Evolutionary conservation across 2,113 vertebrate genomes (phyloP).

Genomic region (Melanerpes aurifrons): DNA sequence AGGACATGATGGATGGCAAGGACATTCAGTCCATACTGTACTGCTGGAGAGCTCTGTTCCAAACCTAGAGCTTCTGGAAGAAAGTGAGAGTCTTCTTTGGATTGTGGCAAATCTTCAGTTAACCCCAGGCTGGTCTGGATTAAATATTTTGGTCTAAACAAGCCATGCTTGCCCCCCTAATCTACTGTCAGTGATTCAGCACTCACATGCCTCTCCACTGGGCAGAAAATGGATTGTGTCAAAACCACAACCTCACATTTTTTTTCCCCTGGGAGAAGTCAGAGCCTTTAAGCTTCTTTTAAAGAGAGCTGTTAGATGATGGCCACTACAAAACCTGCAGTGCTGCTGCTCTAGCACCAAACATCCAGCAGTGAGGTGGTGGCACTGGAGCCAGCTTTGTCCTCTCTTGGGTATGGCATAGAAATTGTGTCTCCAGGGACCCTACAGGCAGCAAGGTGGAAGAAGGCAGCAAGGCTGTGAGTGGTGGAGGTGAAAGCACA

Average conservation of each 20-base stretch:
- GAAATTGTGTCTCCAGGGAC: not conserved
- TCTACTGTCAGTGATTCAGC: not conserved
- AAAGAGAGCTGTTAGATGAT: not conserved
- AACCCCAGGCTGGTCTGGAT: not conserved
- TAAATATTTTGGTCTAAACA: not conserved
- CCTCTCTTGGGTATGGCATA: not conserved
- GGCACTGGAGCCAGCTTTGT: not conserved
- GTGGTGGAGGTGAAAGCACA: not conserved
- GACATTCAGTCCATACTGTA: not conserved
- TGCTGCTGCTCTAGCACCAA: not conserved
- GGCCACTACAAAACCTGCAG: not conserved
- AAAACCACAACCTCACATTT: not conserved
- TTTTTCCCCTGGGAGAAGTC: not conserved
- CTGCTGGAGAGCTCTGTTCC: not conserved
- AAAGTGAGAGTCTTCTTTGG: not conserved
- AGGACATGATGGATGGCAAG: not conserved
- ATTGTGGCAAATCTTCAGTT: not conserved
- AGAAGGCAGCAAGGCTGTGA: not conserved
- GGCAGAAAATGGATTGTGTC: not conserved
- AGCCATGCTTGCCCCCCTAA: not conserved
- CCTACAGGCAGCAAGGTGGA: no score
- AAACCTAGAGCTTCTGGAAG: not conserved
- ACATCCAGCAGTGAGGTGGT: fast-evolving
- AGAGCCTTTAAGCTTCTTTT: not conserved
- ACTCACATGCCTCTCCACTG: not conserved